phyloP scores from a whole-genome alignment of 2,888 invertebrate genomes.

The Lithosia quadra region DNA sequence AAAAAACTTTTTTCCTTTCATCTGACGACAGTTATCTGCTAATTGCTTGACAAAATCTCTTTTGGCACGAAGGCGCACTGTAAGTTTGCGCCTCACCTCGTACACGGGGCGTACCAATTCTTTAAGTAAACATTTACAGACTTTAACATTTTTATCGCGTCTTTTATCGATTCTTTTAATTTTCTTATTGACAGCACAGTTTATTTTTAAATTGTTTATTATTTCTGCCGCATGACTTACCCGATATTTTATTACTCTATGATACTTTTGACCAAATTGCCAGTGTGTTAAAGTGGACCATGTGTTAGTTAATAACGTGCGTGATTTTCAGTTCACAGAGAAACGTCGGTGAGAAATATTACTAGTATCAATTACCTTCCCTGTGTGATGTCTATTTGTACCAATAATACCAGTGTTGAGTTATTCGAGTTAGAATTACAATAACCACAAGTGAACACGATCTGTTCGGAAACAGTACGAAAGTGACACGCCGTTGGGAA shows the following conservation, averaged over 20 bases:
- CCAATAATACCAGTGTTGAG: constrained; percentile 75
- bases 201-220: constrained; percentile 46
- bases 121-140: constrained; percentile 68
- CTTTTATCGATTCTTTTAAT: constrained; percentile 59
- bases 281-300: constrained; percentile 60
- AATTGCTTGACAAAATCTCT: constrained; percentile 76
- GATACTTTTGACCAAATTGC: constrained; percentile 60
- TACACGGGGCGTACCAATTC: constrained; percentile 58
- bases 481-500: constrained; percentile 82
- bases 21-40: constrained; percentile 76
- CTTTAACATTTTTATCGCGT: constrained; percentile 59
- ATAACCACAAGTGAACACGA: constrained; percentile 84
- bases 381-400: constrained; percentile 78
- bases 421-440: constrained; percentile 75
- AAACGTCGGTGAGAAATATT: constrained; percentile 72
- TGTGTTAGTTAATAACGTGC: constrained; percentile 63
- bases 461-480: constrained; percentile 76
- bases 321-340: constrained; percentile 80
- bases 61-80: constrained; percentile 68
- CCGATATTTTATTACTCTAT: constrained; percentile 56
- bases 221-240: constrained; percentile 26
- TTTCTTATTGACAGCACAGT: constrained; percentile 51
- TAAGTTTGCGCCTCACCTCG: constrained; percentile 58
- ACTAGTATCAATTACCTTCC: constrained; percentile 81
- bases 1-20: constrained; percentile 68